phyloP scores from a whole-genome alignment of 2,797 vertebrate genomes.

The Dallia pectoralis region DNA sequence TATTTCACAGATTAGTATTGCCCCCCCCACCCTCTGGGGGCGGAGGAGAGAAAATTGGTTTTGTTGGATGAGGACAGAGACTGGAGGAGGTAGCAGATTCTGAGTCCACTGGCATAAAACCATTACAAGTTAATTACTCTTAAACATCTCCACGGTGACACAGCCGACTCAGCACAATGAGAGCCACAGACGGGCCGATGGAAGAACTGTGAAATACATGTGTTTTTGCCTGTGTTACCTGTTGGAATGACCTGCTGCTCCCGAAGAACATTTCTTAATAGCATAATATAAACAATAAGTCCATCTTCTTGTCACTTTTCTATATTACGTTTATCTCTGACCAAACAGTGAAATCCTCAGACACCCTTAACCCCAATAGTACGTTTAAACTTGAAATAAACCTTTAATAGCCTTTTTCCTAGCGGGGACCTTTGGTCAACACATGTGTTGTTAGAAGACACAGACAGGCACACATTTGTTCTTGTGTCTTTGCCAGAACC shows the following conservation, averaged over 20 bases:
- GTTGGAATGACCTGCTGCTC: background rate
- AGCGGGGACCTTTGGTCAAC: too few species aligned
- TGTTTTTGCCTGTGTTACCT: background rate
- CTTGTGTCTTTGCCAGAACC: too few species aligned
- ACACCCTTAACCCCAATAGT: too few species aligned
- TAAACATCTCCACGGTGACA: conserved; percentile 13
- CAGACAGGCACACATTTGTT: too few species aligned
- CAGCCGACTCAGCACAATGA: conserved; percentile 5
- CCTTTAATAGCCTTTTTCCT: too few species aligned
- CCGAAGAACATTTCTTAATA: too few species aligned
- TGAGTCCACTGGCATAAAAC: background rate
- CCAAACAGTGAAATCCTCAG: too few species aligned
- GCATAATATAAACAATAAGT: too few species aligned
- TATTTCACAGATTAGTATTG: conserved; percentile 45
- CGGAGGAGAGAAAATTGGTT: background rate
- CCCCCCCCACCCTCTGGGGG: background rate
- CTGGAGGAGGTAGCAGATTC: background rate
- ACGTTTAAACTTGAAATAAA: too few species aligned
- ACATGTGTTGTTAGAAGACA: too few species aligned
- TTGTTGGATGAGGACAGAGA: background rate
- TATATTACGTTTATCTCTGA: too few species aligned
- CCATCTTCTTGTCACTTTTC: too few species aligned
- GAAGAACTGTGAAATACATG: conserved; percentile 10
- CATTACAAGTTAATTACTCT: conserved; percentile 23
- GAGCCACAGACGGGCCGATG: conserved; percentile 31